These are phyloP conservation scores for Cancer borealis DNA, from an alignment of 2,888 invertebrate species.

Conservation along the genomic window DNA sequence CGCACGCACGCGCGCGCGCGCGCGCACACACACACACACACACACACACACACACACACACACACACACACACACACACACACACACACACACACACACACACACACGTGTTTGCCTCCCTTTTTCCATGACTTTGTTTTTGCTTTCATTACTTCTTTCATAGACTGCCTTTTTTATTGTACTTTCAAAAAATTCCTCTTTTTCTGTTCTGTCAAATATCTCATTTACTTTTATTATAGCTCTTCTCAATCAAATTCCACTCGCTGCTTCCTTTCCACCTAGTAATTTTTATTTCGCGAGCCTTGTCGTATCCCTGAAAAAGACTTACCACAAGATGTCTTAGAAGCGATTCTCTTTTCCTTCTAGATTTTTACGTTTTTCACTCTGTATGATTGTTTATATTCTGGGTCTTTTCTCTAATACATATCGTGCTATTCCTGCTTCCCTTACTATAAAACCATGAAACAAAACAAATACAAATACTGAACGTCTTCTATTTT, in stretches of 20 bases:
- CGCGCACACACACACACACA: no score
- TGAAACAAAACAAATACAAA: neutral
- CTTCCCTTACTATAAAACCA: neutral
- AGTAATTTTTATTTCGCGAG: neutral
- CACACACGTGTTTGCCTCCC: neutral
- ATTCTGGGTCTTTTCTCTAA: neutral
- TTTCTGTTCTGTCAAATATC: neutral
- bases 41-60: no score
- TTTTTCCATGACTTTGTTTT: neutral
- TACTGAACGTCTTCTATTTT: neutral
- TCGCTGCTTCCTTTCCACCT: neutral
- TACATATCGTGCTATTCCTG: neutral
- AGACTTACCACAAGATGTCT: slow-evolving; percentile 3
- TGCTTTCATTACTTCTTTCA: neutral
- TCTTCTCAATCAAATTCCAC: neutral
- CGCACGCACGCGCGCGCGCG: no score
- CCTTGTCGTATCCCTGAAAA: neutral
- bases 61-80: no score
- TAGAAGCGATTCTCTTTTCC: neutral
- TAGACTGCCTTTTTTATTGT: neutral
- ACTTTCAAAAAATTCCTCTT: neutral
- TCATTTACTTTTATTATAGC: neutral
- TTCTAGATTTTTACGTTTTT: neutral
- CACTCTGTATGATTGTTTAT: neutral
- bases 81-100: neutral